A percentile compares a stretch with the other conserved stretches of the same genome.
Evolutionary conservation across 2,888 invertebrate species (phyloP).

Genomic region (Nomada goodeniana): DNA sequence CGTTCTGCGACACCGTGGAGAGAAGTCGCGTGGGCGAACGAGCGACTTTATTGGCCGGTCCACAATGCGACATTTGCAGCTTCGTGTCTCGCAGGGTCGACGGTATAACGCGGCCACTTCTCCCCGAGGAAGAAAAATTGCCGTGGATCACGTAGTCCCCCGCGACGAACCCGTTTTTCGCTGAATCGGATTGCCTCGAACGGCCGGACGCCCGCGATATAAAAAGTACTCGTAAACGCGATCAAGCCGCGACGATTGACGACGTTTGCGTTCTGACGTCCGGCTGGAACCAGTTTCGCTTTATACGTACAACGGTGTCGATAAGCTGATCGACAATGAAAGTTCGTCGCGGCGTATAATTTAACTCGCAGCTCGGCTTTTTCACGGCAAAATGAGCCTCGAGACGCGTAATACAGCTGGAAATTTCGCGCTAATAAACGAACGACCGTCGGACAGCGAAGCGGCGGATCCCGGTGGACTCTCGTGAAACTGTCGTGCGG

Average conservation of each 20-base stretch:
- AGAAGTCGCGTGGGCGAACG: constrained; percentile 65
- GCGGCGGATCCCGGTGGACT: too few species aligned
- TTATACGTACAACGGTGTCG: not conserved
- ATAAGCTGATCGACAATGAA: not conserved
- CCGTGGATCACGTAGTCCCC: constrained; percentile 37
- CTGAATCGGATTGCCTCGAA: constrained; percentile 25
- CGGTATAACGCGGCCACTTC: constrained; percentile 54
- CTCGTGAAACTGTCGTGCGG: constrained; percentile 45
- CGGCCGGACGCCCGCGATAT: not conserved
- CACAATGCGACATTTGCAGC: constrained; percentile 70
- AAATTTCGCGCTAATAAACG: constrained; percentile 30
- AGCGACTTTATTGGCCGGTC: constrained; percentile 70
- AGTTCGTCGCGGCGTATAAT: too few species aligned
- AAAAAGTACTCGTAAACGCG: constrained; percentile 1
- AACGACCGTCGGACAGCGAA: constrained; percentile 22
- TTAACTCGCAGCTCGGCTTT: too few species aligned
- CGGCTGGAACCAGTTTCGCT: too few species aligned
- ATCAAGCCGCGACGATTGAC: not conserved
- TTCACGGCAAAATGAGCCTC: too few species aligned
- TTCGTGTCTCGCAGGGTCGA: constrained; percentile 51
- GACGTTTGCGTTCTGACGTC: too few species aligned
- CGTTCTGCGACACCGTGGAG: constrained; percentile 21
- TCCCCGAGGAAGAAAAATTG: constrained; percentile 55
- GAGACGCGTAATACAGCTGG: not conserved
- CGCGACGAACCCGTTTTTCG: constrained; percentile 43